Evolutionary conservation across 2,888 invertebrate species (phyloP).

Genomic region (Melieria crassipennis): DNA sequence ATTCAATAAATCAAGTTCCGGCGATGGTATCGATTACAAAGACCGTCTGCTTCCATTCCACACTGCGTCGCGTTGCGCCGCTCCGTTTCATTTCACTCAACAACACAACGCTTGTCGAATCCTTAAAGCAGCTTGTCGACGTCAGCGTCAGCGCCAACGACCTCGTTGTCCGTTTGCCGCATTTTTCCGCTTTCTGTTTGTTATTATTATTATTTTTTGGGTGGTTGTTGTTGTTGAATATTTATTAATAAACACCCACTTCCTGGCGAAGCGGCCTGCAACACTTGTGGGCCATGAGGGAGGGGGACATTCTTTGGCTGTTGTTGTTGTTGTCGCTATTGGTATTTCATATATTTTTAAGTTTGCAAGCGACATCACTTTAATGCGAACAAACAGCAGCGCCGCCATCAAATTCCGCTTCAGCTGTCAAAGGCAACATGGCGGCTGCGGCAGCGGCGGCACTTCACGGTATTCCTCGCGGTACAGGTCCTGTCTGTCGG

Average conservation of each 20-base stretch:
- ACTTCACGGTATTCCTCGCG: slow-evolving; percentile 19
- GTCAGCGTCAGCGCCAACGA: background rate
- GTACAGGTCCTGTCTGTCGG: background rate
- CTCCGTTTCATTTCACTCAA: too few relatives aligned
- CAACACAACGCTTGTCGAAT: slow-evolving; percentile 12
- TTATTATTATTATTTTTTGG: background rate
- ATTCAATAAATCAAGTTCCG: slow-evolving; percentile 19
- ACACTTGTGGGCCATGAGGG: background rate
- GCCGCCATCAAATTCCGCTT: slow-evolving; percentile 38
- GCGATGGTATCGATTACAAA: slow-evolving; percentile 20
- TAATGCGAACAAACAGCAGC: slow-evolving; percentile 16
- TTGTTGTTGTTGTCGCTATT: background rate
- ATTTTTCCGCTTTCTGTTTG: background rate
- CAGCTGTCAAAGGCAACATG: slow-evolving; percentile 35
- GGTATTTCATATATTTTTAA: slow-evolving; percentile 31
- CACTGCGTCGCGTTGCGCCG: too few relatives aligned
- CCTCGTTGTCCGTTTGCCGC: background rate
- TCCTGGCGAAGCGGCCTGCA: too few relatives aligned
- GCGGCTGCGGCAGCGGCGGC: background rate
- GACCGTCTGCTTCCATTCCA: slow-evolving; percentile 13
- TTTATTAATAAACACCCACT: slow-evolving; percentile 11
- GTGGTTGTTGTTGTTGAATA: background rate
- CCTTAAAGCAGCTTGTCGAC: slow-evolving; percentile 10
- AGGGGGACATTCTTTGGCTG: background rate
- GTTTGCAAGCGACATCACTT: slow-evolving; percentile 37